These are phyloP conservation scores for Nemurella pictetii DNA, from an alignment of 2,888 invertebrate species.

Conservation along the genomic window DNA sequence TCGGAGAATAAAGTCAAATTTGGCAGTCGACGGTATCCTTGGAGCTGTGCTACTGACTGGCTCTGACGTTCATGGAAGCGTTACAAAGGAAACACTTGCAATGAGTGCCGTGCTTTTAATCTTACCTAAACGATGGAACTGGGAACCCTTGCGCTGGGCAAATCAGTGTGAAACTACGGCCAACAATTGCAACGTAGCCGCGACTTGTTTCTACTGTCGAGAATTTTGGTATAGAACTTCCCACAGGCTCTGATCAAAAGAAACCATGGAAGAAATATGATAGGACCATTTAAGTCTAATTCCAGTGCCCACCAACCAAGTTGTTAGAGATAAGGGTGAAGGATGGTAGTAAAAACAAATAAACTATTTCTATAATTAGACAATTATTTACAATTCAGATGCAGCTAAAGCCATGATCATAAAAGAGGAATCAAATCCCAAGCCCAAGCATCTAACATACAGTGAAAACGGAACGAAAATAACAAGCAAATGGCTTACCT, in stretches of 20 bases:
- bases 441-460: constrained; percentile 6
- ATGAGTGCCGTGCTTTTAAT: constrained; percentile 12
- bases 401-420: background rate
- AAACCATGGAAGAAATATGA: constrained; percentile 32
- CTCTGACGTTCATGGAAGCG: constrained; percentile 60
- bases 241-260: constrained; percentile 64
- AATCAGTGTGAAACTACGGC: constrained; percentile 59
- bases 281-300: background rate
- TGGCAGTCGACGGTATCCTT: constrained; percentile 57
- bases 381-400: background rate
- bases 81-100: background rate
- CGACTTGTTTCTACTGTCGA: constrained; percentile 67
- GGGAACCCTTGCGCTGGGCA: constrained; percentile 71
- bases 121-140: constrained; percentile 72
- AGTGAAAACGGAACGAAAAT: background rate
- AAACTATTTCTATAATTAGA: background rate
- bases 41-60: constrained; percentile 77
- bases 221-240: constrained; percentile 69
- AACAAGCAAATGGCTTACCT: constrained; percentile 52
- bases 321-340: background rate
- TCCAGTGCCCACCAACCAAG: constrained; percentile 7
- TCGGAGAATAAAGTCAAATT: constrained; percentile 43
- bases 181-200: constrained; percentile 59
- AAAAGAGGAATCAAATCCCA: background rate
- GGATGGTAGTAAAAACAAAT: no score